Base-by-base conservation (phyloP, 1,140 invertebrate species). In the Galendromus occidentalis region DNA sequence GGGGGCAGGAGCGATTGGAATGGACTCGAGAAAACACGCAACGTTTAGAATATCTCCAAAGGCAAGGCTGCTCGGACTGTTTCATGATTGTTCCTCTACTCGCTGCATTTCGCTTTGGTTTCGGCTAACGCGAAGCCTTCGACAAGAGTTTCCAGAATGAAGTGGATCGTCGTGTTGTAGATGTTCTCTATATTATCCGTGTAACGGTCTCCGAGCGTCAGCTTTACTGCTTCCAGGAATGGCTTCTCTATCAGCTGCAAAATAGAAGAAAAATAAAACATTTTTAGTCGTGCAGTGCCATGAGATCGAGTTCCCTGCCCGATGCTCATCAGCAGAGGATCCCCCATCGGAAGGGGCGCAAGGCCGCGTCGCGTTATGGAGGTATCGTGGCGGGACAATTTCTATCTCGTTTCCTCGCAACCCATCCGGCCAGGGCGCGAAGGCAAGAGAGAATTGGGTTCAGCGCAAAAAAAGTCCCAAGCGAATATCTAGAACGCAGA, bases 141-240 rank as follows among this genome's bases (percentile, higher is more conserved):
- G 42, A 89, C 80, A 63, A 93, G 77, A 1, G 87, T 89, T 72
- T 89, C 83, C 72, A 93, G 82, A 69, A 93, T 87, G 72, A 91
- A 88, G 72, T 88, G 87, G 71, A 93, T 91, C 65, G 87, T 88
- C 69, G 88, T 82, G 77, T 88, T 86, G 79, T 92, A 92, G 69
- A 91, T 90, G 68, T 81, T 84, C 72, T 91, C 87, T 67, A 92
- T 88, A 76, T 91, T 92, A 63, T 88, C 86, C 12, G 88, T 90
- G 76, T 88, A 92, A 30, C 88, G 80, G 70, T 93, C 88, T 0
- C 86, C 87, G 20, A 91, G 77, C 0, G 88, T 91, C 47, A 82
- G 81, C 70, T 86, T 83, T 28, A 91, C 88, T 0, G 89, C 86
- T 68, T 85, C 82, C 71, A 93, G 77, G 77, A 93, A 93, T 7